phyloP scores from a whole-genome alignment of 1,140 invertebrate species.

The Drosophila takahashii region DNA sequence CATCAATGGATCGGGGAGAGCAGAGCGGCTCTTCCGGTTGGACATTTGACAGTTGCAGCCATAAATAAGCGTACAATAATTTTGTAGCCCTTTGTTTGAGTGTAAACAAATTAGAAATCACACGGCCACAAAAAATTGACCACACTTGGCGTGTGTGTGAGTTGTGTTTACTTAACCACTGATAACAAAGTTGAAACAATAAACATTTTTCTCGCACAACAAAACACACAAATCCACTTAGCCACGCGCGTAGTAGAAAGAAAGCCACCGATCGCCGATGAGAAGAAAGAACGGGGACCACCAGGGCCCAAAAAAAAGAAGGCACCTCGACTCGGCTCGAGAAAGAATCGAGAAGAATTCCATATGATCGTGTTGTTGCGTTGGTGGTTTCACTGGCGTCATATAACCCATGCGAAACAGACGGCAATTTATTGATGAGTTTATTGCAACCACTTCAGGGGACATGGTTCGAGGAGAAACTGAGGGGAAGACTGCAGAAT shows the following conservation, averaged over 20 bases:
- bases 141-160: constrained; percentile 34
- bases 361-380: constrained; percentile 47
- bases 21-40: constrained; percentile 60
- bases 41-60: constrained; percentile 52
- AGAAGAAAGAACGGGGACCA: constrained; percentile 25
- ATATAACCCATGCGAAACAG: constrained; percentile 61
- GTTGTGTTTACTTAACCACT: constrained; percentile 75
- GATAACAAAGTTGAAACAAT: constrained; percentile 85
- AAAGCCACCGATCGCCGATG: constrained; percentile 48
- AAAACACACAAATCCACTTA: constrained; percentile 85
- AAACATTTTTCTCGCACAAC: constrained; percentile 84
- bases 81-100: constrained; percentile 54
- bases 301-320: constrained; percentile 16
- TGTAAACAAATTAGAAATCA: constrained; percentile 84
- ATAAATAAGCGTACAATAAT: constrained; percentile 79
- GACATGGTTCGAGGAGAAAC: neutral
- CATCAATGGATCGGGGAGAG: constrained; percentile 29
- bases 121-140: constrained; percentile 52
- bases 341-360: constrained; percentile 24
- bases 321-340: constrained; percentile 1
- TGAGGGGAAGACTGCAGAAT: constrained; percentile 29
- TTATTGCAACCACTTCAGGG: constrained; percentile 77
- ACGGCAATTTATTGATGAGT: constrained; percentile 85
- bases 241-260: constrained; percentile 67
- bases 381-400: constrained; percentile 50